Conservation (phyloP, 2,113 vertebrate genomes). For the Catharus fuscescens region DNA sequence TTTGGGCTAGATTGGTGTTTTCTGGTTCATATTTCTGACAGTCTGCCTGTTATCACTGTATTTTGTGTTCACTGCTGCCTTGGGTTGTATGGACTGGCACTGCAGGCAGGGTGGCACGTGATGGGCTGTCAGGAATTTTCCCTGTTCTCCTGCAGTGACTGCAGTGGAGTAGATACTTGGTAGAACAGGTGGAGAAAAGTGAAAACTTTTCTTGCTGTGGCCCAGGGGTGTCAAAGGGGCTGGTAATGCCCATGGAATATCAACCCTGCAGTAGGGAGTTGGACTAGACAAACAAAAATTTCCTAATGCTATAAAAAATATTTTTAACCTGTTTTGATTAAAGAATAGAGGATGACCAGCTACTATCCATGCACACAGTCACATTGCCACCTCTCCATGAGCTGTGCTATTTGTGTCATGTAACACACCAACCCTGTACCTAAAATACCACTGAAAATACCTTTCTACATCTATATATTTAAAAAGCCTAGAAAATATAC, state of each 20-base stretch:
- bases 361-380: fast-evolving
- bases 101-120: not conserved
- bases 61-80: not conserved
- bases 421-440: not conserved
- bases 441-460: not conserved
- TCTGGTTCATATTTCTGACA: not conserved
- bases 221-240: not conserved
- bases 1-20: not conserved
- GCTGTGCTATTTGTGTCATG: not conserved
- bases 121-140: not conserved
- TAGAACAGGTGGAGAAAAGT: not conserved
- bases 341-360: not conserved
- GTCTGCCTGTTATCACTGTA: fast-evolving
- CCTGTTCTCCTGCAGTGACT: not conserved
- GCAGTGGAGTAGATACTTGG: fast-evolving
- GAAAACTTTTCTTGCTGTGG: not conserved
- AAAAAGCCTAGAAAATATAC: not conserved
- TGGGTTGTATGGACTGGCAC: not conserved
- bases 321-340: not conserved
- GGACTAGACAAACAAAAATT: not conserved
- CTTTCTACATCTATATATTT: not conserved
- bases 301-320: not conserved
- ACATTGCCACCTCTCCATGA: not conserved
- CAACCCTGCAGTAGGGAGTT: not conserved
- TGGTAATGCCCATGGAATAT: fast-evolving